Evolutionary conservation across 2,797 vertebrate genomes (phyloP).

Genomic region (Parauchenoglanis punctatus): DNA sequence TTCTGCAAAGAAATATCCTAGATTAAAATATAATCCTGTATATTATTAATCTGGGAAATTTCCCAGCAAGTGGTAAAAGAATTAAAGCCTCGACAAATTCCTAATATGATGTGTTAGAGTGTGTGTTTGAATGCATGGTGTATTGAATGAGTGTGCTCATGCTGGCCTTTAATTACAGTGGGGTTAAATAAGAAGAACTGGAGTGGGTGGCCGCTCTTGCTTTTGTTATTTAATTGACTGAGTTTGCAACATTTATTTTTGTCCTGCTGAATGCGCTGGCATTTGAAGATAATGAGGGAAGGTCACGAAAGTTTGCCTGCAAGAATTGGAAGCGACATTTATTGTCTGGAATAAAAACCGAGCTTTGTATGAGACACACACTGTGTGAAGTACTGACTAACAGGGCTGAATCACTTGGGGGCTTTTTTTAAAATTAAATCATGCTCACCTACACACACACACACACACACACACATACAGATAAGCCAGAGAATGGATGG

Average conservation of each 20-base stretch:
- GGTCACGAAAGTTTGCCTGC: background rate
- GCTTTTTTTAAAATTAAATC: background rate
- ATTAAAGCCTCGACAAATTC: background rate
- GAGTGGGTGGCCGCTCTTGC: background rate
- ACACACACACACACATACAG: background rate
- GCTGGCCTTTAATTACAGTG: slow-evolving; percentile 9
- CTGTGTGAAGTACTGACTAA: background rate
- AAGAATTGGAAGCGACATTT: background rate
- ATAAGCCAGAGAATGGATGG: background rate
- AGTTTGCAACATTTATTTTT: slow-evolving; percentile 20
- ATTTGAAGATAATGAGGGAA: slow-evolving; percentile 1
- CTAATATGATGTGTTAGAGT: background rate
- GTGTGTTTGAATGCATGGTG: background rate
- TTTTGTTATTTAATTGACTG: slow-evolving; percentile 17
- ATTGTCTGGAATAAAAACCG: background rate
- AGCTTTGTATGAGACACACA: background rate
- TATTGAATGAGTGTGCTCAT: background rate
- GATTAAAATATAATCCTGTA: background rate
- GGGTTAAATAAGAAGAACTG: background rate
- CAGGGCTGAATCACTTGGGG: background rate
- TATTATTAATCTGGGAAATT: background rate
- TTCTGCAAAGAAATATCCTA: background rate
- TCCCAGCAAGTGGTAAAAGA: background rate
- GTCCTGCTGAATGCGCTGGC: background rate
- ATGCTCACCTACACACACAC: background rate